These are phyloP conservation scores for Brachionus calyciflorus DNA, from an alignment of 1,140 invertebrate species.

Conservation along the genomic window DNA sequence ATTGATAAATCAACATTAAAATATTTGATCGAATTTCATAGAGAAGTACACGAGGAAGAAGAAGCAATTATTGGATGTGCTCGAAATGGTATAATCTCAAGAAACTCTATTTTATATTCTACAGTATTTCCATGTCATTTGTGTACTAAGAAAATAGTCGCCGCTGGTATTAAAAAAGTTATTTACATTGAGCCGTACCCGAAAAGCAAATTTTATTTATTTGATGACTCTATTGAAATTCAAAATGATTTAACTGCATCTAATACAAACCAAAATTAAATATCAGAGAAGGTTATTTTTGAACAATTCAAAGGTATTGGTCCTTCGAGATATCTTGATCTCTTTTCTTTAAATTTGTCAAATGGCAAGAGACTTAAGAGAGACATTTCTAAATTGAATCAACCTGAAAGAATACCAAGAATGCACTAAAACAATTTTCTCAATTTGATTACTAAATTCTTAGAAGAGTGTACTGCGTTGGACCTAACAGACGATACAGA, in stretches of 20 bases:
- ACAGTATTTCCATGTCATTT: constrained; percentile 11
- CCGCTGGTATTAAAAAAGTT: neutral
- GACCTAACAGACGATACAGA: too few species aligned
- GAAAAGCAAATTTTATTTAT: neutral
- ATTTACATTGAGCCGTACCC: neutral
- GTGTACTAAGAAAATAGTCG: neutral
- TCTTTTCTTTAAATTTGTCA: neutral
- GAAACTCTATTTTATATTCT: neutral
- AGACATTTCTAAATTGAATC: neutral
- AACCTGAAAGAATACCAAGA: neutral
- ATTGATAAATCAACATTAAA: neutral
- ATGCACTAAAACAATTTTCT: neutral
- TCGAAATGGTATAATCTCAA: neutral
- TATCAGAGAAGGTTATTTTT: neutral
- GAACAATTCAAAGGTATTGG: neutral
- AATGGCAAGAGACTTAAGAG: neutral
- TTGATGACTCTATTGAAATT: neutral
- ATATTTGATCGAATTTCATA: neutral
- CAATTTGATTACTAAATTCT: neutral
- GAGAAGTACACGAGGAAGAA: neutral
- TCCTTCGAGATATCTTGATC: neutral
- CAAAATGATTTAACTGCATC: neutral
- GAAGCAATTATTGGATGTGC: neutral
- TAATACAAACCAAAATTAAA: neutral
- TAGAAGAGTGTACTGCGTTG: neutral